Percentiles rank a stretch among this genome's conserved stretches.
phyloP scores from a whole-genome alignment of 1,140 invertebrate species.

The Helicoverpa armigera region DNA sequence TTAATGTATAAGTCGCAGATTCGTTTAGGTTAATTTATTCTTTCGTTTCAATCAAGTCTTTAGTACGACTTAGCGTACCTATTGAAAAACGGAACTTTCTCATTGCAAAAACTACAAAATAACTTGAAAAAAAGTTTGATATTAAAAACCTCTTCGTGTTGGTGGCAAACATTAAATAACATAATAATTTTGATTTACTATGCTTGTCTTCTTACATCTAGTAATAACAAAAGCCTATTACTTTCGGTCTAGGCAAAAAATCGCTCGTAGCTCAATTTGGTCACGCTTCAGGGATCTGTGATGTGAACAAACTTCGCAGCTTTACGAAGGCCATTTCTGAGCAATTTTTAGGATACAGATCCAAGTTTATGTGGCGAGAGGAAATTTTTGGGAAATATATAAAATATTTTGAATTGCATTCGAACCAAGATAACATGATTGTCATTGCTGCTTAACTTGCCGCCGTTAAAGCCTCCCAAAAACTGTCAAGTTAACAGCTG shows the following conservation, averaged over 20 bases:
- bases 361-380: background rate
- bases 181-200: conserved; percentile 45
- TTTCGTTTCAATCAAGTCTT: background rate
- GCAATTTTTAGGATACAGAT: background rate
- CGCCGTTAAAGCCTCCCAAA: background rate
- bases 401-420: no score
- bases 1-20: background rate
- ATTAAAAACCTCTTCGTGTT: conserved; percentile 4
- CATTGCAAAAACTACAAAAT: background rate
- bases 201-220: conserved; percentile 44
- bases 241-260: conserved; percentile 52
- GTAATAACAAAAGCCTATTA: conserved; percentile 49
- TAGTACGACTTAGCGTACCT: background rate
- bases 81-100: background rate
- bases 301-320: conserved; percentile 49
- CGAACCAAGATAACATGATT: no score
- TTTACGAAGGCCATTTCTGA: conserved; percentile 39
- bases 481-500: background rate
- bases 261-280: conserved; percentile 46
- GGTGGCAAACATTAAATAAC: conserved; percentile 32
- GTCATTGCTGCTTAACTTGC: no score
- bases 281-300: conserved; percentile 50
- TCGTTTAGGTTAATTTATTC: background rate
- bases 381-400: background rate
- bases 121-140: background rate